Base-by-base conservation (phyloP, 2,888 invertebrate genomes). In the Leucophenga maculata region DNA sequence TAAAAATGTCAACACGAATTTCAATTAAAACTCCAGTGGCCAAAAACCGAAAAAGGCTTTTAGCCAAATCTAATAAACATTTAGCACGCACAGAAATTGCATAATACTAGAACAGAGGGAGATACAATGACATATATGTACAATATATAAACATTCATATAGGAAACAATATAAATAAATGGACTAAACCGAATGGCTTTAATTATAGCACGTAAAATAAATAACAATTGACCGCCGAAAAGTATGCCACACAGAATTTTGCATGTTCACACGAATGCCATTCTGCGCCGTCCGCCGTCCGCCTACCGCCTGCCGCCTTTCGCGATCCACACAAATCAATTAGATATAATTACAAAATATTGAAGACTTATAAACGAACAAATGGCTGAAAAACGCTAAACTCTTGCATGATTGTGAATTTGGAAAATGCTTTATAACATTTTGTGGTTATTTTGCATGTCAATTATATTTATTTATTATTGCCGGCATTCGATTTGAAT, bases 391-490 rank as follows among this genome's bases (percentile, higher is more conserved):
- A 50, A n/a, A 50, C 50, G 50, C 16, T 16, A 50, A 50, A 50
- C 50, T 18, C 55, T 20, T 55, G 16, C 22, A 14, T 64, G 46
- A 11, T 64, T 59, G 80, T 73, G 77, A 64, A 73, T 80, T 78
- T 39, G 39, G 39, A 60, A 77, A 80, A 81, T 79, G 74, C 75
- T 75, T 74, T 71, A 75, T 72, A 76, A 74, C 78, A 76, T 76
- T 83, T 74, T 73, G 80, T 75, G 75, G 73, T 71, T 71, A 70
- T 76, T 76, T 80, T 80, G 79, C 80, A 78, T 80, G 84, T 75
- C 74, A 79, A 80, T 77, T 74, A 75, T 76, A 77, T 78, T 81
- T 79, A 79, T 80, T 79, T 79, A 79, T 80, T 79, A 79, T 80
- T 79, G 73, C 82, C 26, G 62, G 50, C 50, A 50, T 50, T 39